Evolutionary conservation across 2,888 invertebrate species (phyloP).

Genomic region (Ichneumon xanthorius): DNA sequence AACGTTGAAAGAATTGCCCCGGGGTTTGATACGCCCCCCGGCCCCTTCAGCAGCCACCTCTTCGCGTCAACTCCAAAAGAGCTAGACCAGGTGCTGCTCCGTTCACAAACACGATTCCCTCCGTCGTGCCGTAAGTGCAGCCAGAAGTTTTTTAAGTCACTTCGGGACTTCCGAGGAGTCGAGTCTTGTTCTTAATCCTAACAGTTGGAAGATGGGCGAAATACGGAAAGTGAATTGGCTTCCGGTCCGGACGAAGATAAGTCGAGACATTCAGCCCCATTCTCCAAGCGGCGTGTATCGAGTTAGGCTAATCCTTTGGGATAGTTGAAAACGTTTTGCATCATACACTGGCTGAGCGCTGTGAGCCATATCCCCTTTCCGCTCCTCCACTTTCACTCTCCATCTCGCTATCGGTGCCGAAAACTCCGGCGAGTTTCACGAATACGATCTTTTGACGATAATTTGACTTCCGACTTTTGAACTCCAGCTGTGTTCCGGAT

Average conservation of each 20-base stretch:
- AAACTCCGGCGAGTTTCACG: not conserved
- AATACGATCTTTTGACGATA: no score
- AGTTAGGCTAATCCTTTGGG: slow-evolving; percentile 28
- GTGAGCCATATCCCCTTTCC: not conserved
- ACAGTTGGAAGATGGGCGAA: slow-evolving; percentile 8
- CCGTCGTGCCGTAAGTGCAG: not conserved
- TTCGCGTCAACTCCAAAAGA: not conserved
- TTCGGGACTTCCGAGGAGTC: not conserved
- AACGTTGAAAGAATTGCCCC: not conserved
- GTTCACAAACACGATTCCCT: slow-evolving; percentile 8
- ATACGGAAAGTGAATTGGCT: slow-evolving; percentile 18
- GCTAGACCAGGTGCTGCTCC: not conserved
- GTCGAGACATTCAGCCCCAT: slow-evolving; percentile 9
- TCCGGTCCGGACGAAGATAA: slow-evolving; percentile 26
- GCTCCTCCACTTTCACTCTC: not conserved
- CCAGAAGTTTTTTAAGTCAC: slow-evolving; percentile 29
- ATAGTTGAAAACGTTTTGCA: slow-evolving; percentile 13
- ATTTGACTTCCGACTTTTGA: no score
- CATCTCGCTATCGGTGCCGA: not conserved
- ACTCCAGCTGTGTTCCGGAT: no score
- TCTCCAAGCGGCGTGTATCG: not conserved
- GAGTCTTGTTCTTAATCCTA: slow-evolving; percentile 6
- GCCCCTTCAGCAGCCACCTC: not conserved
- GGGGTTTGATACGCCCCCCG: not conserved
- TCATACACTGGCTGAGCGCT: not conserved